phyloP scores from a whole-genome alignment of 2,888 invertebrate genomes.

The Pandemis heparana region DNA sequence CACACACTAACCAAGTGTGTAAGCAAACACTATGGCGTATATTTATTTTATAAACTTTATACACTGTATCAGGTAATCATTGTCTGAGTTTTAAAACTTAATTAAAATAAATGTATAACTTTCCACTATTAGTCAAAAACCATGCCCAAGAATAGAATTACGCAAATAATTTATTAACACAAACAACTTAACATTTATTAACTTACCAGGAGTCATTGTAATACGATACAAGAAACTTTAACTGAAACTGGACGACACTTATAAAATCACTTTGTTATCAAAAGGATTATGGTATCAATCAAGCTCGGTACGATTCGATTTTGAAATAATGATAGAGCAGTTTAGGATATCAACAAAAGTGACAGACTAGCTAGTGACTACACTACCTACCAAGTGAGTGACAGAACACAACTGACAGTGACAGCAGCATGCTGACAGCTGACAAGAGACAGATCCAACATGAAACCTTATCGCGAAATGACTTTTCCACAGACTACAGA shows the following conservation, averaged over 20 bases:
- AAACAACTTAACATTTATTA: no score
- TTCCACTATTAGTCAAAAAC: background rate
- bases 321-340: slow-evolving; percentile 24
- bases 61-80: background rate
- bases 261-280: slow-evolving; percentile 9
- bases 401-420: background rate
- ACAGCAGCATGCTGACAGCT: background rate
- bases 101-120: no score
- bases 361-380: no score
- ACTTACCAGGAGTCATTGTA: slow-evolving; percentile 39
- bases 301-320: slow-evolving; percentile 10
- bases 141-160: background rate
- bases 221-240: background rate
- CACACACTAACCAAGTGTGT: no score
- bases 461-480: no score
- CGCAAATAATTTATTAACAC: background rate
- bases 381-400: background rate
- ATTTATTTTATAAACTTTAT: no score
- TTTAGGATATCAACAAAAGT: slow-evolving; percentile 26
- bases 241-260: background rate
- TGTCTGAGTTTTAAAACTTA: no score
- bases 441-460: no score
- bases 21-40: background rate
- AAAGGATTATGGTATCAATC: background rate
- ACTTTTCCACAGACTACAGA: no score